Percentiles rank a stretch among this genome's conserved stretches.
phyloP scores from a whole-genome alignment of 2,797 vertebrate genomes.

The Clarias fuscus region DNA sequence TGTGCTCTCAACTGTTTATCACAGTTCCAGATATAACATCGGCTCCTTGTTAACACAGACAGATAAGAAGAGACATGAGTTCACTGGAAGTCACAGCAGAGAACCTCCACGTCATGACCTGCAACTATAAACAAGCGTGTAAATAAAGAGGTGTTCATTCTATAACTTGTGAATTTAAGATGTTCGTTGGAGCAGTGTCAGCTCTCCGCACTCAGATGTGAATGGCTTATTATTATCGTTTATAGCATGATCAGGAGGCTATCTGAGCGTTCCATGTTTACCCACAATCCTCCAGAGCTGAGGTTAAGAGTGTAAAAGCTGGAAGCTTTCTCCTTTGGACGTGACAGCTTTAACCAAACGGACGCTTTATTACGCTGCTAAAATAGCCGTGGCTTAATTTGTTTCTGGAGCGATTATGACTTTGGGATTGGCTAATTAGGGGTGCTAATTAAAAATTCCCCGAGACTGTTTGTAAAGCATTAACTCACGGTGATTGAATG shows the following conservation, averaged over 20 bases:
- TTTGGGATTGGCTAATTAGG: conserved; percentile 80
- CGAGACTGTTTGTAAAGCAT: conserved; percentile 79
- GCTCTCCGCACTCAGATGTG: neutral
- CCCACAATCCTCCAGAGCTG: conserved; percentile 38
- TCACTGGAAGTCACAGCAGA: neutral
- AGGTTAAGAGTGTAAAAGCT: conserved; percentile 32
- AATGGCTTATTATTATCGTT: neutral
- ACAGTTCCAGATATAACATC: conserved; percentile 2
- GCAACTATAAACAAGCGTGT: neutral
- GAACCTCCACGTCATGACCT: neutral
- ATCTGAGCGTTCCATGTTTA: conserved; percentile 55
- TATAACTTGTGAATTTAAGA: neutral
- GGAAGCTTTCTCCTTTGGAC: neutral
- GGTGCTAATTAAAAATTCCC: conserved; percentile 75
- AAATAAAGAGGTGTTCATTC: too few relatives aligned
- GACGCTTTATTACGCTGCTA: conserved; percentile 69
- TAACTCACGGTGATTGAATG: conserved; percentile 77
- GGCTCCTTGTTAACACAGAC: neutral
- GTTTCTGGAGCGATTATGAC: conserved; percentile 79
- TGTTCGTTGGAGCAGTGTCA: neutral
- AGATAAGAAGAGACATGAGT: neutral
- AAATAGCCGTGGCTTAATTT: conserved; percentile 77
- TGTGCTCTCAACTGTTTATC: neutral
- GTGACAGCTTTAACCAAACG: conserved; percentile 58
- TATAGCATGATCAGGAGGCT: neutral